These are phyloP conservation scores for Podabrus alpinus DNA, from an alignment of 2,888 invertebrate species.

Conservation along the genomic window DNA sequence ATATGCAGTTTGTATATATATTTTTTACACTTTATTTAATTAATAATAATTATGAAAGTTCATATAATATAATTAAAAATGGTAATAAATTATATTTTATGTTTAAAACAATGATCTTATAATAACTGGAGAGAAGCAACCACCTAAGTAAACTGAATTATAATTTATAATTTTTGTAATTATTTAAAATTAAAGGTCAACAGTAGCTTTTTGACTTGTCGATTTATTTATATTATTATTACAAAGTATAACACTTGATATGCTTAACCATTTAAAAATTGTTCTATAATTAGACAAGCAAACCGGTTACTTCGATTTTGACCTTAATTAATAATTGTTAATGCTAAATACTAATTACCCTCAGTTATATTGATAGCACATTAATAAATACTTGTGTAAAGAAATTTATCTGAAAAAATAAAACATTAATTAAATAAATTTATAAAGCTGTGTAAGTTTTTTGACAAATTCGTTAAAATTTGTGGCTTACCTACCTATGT, in stretches of 20 bases:
- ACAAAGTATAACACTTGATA: neutral
- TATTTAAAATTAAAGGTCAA: neutral
- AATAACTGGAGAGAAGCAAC: no score
- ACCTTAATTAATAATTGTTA: conserved; percentile 2
- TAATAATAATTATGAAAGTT: no score
- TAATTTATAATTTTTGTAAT: neutral
- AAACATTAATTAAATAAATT: neutral
- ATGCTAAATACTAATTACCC: neutral
- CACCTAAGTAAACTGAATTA: neutral
- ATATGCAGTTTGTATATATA: neutral
- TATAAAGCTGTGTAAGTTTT: neutral
- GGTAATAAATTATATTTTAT: no score
- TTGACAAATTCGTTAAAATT: neutral
- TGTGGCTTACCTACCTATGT: neutral
- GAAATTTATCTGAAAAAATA: neutral
- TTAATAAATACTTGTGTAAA: neutral
- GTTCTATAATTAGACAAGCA: neutral
- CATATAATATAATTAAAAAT: no score
- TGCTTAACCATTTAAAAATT: neutral
- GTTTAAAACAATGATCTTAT: no score
- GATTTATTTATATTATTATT: neutral
- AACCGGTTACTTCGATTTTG: neutral
- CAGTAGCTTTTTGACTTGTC: neutral
- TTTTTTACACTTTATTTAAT: neutral
- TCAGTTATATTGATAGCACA: neutral